Percentiles rank a stretch among this genome's conserved stretches.
phyloP scores from a whole-genome alignment of 2,888 invertebrate genomes.

The Scaptomyza reducta region DNA sequence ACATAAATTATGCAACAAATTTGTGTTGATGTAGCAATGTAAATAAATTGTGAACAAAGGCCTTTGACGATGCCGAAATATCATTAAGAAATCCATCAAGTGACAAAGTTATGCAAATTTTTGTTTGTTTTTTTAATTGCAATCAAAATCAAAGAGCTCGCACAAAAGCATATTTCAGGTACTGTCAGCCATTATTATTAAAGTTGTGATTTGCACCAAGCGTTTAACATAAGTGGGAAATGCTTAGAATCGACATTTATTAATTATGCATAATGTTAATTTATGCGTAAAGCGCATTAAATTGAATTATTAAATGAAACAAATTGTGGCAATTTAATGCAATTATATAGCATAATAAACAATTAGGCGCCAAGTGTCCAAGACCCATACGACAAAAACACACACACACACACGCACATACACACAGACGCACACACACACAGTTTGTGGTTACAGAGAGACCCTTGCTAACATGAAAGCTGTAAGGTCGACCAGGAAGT shows the following conservation, averaged over 20 bases:
- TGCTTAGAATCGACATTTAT: conserved; percentile 17
- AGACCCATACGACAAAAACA: conserved; percentile 4
- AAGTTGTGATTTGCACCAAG: not conserved
- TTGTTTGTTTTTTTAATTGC: not conserved
- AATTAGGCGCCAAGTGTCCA: conserved; percentile 64
- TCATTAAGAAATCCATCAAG: not conserved
- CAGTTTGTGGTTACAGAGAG: not conserved
- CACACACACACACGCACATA: not conserved
- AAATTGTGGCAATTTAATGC: conserved; percentile 46
- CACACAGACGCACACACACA: not conserved
- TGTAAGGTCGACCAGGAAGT: not conserved
- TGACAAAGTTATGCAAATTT: not conserved
- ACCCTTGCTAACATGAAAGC: not conserved
- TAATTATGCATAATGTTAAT: conserved; percentile 40
- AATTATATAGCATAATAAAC: conserved; percentile 63
- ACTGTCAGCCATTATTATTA: not conserved
- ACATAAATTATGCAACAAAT: not conserved
- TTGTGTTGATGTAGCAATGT: not conserved
- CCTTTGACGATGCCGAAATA: no score
- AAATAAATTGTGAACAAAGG: no score
- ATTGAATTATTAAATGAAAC: conserved; percentile 38
- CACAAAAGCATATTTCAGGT: no score
- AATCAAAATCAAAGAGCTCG: not conserved
- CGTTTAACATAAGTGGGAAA: not conserved
- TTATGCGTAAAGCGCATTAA: conserved; percentile 29